Conservation (phyloP, 2,888 invertebrate species). For the Rugalucina vietnamica region DNA sequence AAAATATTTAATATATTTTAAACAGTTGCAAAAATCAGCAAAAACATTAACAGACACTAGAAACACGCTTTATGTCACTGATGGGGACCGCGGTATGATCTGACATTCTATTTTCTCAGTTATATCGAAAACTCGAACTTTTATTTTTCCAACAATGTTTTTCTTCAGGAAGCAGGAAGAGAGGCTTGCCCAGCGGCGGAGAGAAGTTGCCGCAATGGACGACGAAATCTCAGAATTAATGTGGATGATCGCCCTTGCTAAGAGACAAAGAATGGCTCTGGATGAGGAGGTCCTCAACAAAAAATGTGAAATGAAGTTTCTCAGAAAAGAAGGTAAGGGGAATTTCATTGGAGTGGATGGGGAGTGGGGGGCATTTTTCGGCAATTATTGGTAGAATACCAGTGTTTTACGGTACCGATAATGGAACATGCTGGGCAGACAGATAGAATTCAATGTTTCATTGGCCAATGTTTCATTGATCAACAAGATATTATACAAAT, state of each 20-base stretch:
- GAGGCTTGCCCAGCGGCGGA: slow-evolving; percentile 35
- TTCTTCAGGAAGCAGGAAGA: slow-evolving; percentile 44
- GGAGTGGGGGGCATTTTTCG: too few relatives aligned
- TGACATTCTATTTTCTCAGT: too few relatives aligned
- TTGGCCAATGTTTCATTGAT: too few relatives aligned
- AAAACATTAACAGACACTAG: neutral
- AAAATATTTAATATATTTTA: neutral
- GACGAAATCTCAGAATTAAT: slow-evolving; percentile 56
- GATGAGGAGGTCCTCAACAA: slow-evolving; percentile 60
- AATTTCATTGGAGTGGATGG: neutral
- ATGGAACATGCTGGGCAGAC: too few relatives aligned
- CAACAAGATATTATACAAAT: too few relatives aligned
- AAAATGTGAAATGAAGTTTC: slow-evolving; percentile 60
- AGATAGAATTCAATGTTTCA: too few relatives aligned
- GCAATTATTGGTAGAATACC: too few relatives aligned
- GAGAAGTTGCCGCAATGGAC: slow-evolving; percentile 55
- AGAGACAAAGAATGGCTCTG: slow-evolving; percentile 50
- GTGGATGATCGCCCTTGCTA: slow-evolving; percentile 33
- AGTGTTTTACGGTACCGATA: too few relatives aligned
- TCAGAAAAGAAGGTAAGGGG: slow-evolving; percentile 51
- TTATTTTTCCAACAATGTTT: too few relatives aligned
- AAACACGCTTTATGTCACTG: neutral
- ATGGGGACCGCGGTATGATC: too few relatives aligned
- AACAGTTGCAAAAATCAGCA: neutral
- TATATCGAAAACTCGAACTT: too few relatives aligned